Evolutionary conservation across 2,888 invertebrate species (phyloP), one percentile per base, ranked within the genome.

Genomic region (Tromatobia lineatoria): DNA sequence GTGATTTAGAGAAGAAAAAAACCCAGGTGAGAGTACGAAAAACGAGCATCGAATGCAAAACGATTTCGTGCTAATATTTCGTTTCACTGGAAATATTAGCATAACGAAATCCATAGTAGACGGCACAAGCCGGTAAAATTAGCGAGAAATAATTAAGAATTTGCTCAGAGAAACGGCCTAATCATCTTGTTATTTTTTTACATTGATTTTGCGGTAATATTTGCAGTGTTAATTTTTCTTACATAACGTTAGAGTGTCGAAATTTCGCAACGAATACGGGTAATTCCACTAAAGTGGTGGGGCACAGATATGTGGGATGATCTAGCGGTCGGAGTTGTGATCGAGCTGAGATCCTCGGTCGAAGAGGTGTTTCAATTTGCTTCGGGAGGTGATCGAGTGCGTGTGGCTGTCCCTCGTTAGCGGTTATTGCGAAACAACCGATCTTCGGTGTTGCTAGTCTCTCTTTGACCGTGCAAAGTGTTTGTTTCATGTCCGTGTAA

Each of bases 381-480:
- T 52, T 54, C 71, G 80, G 74, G 80, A 83, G n/a, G 29, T 64
- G 67, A 77, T 34, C 74, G 77, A 38, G 74, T 54, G 42, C 73
- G 54, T 50, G 61, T 54, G 20, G 20, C 61, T 25, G n/a, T 45
- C 20, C 66, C 38, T 23, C 71, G 18, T 38, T 29, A 10, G 13
- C 8, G 64, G n/a, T 15, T 15, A 23, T 75, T 52, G 34, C 38
- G 38, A 38, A 75, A 50, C 64, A 18, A n/a, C 18, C 25, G 61
- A 8, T 59, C 2, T 29, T 64, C 47, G 47, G 18, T 25, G 38
- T 38, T 42, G 20, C 3, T 52, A 18, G 11, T 57, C 11, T 25
- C 10, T 66, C 45, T 42, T 66, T n/a, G 42, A 38, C 13, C 3
- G 6, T 13, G 13, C 10, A 61, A 61, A 61, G 13, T 29, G 59